These are phyloP conservation scores for Sorex maritimensis DNA, from an alignment of 2,797 vertebrate genomes.

Conservation along the genomic window DNA sequence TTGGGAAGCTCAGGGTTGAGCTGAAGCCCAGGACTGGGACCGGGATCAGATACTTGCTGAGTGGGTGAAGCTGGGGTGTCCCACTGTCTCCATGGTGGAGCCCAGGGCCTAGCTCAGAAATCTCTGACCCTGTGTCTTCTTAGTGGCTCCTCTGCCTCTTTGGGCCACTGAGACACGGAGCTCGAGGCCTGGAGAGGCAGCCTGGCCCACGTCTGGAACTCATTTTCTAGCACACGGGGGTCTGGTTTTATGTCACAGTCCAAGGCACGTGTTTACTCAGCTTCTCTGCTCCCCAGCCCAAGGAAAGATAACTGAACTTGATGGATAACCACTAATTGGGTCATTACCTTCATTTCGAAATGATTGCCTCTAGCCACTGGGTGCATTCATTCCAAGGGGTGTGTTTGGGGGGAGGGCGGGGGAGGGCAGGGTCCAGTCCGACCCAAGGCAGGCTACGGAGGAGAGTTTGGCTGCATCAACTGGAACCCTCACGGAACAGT, in stretches of 20 bases:
- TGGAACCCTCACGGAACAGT: constrained; percentile 32
- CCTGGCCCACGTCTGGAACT: constrained; percentile 82
- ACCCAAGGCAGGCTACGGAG: background rate
- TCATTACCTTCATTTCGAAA: constrained; percentile 76
- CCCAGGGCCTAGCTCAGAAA: background rate
- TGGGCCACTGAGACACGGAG: constrained; percentile 3
- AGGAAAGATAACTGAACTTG: constrained; percentile 79
- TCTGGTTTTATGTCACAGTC: constrained; percentile 80
- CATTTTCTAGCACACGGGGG: constrained; percentile 71
- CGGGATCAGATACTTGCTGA: background rate
- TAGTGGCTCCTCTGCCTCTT: background rate
- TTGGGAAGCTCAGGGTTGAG: background rate
- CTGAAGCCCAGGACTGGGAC: background rate
- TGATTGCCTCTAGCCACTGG: constrained; percentile 78
- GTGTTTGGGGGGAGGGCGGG: too few species aligned
- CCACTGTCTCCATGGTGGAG: background rate
- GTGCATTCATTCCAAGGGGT: constrained; percentile 62
- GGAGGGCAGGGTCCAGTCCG: background rate
- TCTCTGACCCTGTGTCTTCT: background rate
- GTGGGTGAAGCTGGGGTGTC: background rate
- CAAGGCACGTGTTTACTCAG: constrained; percentile 78
- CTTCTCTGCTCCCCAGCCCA: constrained; percentile 82
- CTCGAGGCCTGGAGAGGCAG: constrained; percentile 15
- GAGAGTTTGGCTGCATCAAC: background rate
- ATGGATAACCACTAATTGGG: constrained; percentile 77